Evolutionary conservation across 1,140 invertebrate species (phyloP), one percentile per base, ranked within the genome.

Genomic region (Chironomus tepperi): DNA sequence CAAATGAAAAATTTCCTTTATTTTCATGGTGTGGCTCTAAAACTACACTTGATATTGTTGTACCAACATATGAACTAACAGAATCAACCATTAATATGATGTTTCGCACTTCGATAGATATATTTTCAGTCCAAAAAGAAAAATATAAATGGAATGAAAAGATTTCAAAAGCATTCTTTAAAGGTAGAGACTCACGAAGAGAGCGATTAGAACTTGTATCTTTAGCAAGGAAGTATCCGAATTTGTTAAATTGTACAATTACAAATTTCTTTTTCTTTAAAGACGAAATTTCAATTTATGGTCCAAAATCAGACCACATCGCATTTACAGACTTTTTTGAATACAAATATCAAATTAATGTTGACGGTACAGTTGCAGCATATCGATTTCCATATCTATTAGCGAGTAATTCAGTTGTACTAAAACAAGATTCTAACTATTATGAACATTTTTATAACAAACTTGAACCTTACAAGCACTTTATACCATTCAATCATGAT

Each of bases 261-360:
- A 98, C 96, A 3, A 96, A 97, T 82, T 98, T 98, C 83, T 98
- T 98, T 81, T 98, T 98, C 84, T 98, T 95, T 80, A 88, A 88
- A 75, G 89, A 97, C 79, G 87, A 95, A 83, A 90, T 94, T 81
- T 82, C 89, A 73, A 87, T 90, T 80, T 96, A 97, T 87, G 95
- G 95, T 21, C 92, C 94, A 21, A 91, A 90, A 79, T 86, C 88
- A 75, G 88, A 89, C 64, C 90, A 94, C 80, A 87, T 96, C 76
- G 94, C 94, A 12, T 98, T 99, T 82, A 97, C 95, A 83, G 89
- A 94, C 76, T 98, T 98, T 84, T 98, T 98, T 84, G 89, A 98
- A 95, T 96, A 95, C 79, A 98, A 98, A 85, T 98, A 97, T 84
- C 94, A 96, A 84, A 81, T 99, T 19, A 96, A 91, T 81, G 88